Conservation (phyloP, 92 coral and sea anemone genomes). For the Epizoanthus illoricatus region DNA sequence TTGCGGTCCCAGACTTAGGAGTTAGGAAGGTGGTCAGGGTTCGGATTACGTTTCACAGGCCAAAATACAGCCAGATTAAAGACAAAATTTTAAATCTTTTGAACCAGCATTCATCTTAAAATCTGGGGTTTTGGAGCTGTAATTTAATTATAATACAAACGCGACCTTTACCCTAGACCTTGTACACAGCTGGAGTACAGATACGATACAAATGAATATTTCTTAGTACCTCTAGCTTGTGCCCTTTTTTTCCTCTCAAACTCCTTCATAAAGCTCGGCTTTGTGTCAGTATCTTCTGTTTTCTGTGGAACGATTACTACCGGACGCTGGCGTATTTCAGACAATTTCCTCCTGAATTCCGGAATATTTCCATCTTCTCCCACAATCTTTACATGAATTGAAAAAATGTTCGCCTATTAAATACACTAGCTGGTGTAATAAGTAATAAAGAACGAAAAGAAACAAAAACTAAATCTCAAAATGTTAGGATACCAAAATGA, state of each 20-base stretch:
- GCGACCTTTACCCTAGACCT: too few relatives aligned
- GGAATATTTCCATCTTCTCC: constrained; percentile 22
- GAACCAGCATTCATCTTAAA: too few relatives aligned
- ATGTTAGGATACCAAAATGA: neutral
- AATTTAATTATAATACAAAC: too few relatives aligned
- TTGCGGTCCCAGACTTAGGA: too few relatives aligned
- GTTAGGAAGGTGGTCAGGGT: too few relatives aligned
- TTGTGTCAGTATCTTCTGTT: constrained; percentile 54
- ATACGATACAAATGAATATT: neutral
- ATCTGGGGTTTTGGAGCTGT: too few relatives aligned
- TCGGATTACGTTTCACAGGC: too few relatives aligned
- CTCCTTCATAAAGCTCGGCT: constrained; percentile 85
- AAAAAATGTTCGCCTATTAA: neutral
- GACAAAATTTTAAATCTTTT: too few relatives aligned
- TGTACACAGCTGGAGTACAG: too few relatives aligned
- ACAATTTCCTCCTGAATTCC: constrained; percentile 16
- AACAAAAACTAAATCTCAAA: neutral
- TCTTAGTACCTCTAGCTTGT: constrained; percentile 53
- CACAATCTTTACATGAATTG: neutral
- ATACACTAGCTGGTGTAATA: neutral
- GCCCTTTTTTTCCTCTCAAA: constrained; percentile 73
- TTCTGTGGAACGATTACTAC: constrained; percentile 18
- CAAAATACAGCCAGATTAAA: too few relatives aligned
- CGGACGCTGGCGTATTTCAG: constrained; percentile 30
- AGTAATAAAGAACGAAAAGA: neutral